Base-by-base conservation (phyloP, 2,797 vertebrate genomes). In the Thunnus albacares region DNA sequence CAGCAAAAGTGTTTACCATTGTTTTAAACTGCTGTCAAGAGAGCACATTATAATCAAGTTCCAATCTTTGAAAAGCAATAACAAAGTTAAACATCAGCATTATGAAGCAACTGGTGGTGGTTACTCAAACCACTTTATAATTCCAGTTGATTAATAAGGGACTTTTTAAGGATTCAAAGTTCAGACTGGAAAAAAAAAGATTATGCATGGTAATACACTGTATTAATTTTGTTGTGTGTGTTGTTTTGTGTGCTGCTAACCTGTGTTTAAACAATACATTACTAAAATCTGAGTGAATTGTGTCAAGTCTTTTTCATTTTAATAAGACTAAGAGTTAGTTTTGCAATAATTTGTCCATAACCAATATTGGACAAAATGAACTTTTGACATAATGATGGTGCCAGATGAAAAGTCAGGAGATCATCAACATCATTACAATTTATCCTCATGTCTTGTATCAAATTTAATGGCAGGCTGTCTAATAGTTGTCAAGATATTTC, bases 231-330 rank as follows among this genome's bases (percentile, higher is more conserved):
- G n/a, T 13, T 51, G 28, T 24, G 12, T 49, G 51, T 49, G 51
- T 33, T 20, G 58, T 58, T 73, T 49, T 56, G 55, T 74, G 49
- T 47, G 22, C 53, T 53, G 30, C 26, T 9, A 1, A 33, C 24
- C 20, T 14, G 28, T 28, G 18, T 56, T 80, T 73, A 59, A 68
- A 49, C 10, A 76, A 72, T 73, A 72, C 68, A 83, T 13, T 22
- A 30, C 33, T 14, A 18, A 59, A 35, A 30, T 17, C 43, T 45
- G 11, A 38, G 38, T 10, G 2, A 38, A 38, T 2, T 38, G 38
- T 38, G 8, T 12, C 11, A 11, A 11, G 2, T 38, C 11, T 38
- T 38, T 38, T 38, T 11, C 7, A 38, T 38, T 38, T 11, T 38
- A 38, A 38, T 10, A 38, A 11, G 10, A 38, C 38, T 11, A 33